Evolutionary conservation across 2,113 vertebrate genomes (phyloP).

Genomic region (Leptodactylus fuscus): DNA sequence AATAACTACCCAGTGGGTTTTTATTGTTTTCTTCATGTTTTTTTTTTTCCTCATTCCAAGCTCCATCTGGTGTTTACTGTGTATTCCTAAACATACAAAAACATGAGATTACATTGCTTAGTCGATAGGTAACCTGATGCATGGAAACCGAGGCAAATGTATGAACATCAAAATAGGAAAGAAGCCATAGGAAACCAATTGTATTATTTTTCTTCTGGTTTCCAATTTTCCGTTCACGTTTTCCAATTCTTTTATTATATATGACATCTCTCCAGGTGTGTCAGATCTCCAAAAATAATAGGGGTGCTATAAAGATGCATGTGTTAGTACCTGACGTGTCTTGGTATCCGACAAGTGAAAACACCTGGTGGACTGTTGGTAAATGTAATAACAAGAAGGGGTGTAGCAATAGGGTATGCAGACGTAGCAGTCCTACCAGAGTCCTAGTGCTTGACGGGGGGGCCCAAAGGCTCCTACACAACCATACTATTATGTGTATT

Average conservation of each 20-base stretch:
- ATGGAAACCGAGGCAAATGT: background rate
- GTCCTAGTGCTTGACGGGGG: too few species aligned
- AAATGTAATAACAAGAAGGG: too few species aligned
- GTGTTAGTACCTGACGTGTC: background rate
- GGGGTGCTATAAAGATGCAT: background rate
- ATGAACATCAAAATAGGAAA: background rate
- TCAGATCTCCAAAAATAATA: background rate
- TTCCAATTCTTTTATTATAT: background rate
- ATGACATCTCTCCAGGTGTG: background rate
- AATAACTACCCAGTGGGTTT: background rate
- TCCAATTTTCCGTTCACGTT: background rate
- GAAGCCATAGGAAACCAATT: background rate
- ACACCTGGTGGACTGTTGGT: too few species aligned
- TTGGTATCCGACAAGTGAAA: too few species aligned
- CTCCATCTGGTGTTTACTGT: background rate
- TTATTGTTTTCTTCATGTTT: background rate
- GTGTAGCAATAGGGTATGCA: too few species aligned
- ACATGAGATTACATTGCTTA: background rate
- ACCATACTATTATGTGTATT: too few species aligned
- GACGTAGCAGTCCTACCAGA: too few species aligned
- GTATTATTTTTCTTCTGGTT: background rate
- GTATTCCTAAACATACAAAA: background rate
- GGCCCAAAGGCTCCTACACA: too few species aligned
- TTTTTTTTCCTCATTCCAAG: background rate
- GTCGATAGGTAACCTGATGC: background rate